These are phyloP conservation scores for Drosophila oshimai DNA, from an alignment of 1,140 invertebrate genomes.

Conservation along the genomic window DNA sequence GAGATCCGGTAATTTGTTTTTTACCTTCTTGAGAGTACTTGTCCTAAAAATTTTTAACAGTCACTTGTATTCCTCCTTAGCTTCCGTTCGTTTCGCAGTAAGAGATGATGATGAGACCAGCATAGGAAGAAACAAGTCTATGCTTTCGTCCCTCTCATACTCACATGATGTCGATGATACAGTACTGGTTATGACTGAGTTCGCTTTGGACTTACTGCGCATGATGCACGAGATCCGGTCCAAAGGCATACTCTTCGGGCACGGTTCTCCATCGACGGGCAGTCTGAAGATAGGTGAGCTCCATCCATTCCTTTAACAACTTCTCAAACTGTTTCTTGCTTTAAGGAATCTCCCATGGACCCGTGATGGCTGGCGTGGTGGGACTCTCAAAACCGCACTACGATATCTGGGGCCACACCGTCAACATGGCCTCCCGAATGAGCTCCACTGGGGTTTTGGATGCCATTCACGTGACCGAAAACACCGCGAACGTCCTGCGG, in stretches of 20 bases:
- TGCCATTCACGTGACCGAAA: conserved; percentile 89
- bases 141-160: not conserved
- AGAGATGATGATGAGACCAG: not conserved
- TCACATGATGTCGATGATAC: not conserved
- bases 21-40: too few species aligned
- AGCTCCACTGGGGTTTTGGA: conserved; percentile 90
- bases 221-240: conserved; percentile 18
- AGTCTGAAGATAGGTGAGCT: conserved; percentile 28
- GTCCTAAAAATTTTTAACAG: too few species aligned
- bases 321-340: not conserved
- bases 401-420: conserved; percentile 95
- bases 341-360: conserved; percentile 89
- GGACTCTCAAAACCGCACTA: conserved; percentile 91
- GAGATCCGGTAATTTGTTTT: not conserved
- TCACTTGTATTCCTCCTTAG: too few species aligned
- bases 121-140: too few species aligned
- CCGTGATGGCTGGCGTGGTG: conserved; percentile 94
- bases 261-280: not conserved
- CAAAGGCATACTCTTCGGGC: not conserved
- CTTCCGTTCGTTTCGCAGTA: not conserved
- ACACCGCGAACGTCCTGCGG: conserved; percentile 87
- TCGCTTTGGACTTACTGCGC: conserved; percentile 31
- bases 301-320: not conserved
- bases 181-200: conserved; percentile 24
- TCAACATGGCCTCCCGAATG: conserved; percentile 96